These are phyloP conservation scores for Clarias magur DNA, from an alignment of 2,113 vertebrate genomes.

Conservation along the genomic window DNA sequence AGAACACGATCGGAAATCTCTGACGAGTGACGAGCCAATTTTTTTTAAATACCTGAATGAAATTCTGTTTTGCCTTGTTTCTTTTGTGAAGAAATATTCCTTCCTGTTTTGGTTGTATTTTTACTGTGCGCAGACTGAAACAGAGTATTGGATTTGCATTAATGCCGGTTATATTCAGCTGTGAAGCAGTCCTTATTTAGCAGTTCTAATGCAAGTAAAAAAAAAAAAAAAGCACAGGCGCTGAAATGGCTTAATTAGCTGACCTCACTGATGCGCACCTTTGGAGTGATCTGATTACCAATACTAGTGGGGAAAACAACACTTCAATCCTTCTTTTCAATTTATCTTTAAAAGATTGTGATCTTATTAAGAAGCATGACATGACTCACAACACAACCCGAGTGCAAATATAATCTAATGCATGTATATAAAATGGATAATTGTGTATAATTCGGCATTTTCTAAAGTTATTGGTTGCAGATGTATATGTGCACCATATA, in stretches of 20 bases:
- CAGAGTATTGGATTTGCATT: neutral
- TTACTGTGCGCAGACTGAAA: neutral
- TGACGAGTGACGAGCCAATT: neutral
- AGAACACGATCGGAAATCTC: neutral
- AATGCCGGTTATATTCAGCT: constrained; percentile 27
- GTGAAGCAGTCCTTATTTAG: constrained; percentile 34
- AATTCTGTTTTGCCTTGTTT: neutral
- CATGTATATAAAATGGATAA: neutral
- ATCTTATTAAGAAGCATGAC: neutral
- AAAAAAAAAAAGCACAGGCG: neutral
- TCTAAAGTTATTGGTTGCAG: neutral
- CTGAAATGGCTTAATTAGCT: constrained; percentile 14
- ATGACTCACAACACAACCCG: neutral
- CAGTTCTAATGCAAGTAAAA: constrained; percentile 28
- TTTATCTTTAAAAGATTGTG: neutral
- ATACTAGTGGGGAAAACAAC: neutral
- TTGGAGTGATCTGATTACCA: neutral
- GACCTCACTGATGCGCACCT: constrained; percentile 16
- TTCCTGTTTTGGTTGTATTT: constrained; percentile 1
- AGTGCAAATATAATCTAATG: neutral
- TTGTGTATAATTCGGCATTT: neutral
- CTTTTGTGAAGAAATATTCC: neutral
- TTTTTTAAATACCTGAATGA: neutral
- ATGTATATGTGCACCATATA: neutral
- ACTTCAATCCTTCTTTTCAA: neutral